Evolutionary conservation across 2,797 vertebrate genomes (phyloP).

Genomic region (Gorsachius magnificus): DNA sequence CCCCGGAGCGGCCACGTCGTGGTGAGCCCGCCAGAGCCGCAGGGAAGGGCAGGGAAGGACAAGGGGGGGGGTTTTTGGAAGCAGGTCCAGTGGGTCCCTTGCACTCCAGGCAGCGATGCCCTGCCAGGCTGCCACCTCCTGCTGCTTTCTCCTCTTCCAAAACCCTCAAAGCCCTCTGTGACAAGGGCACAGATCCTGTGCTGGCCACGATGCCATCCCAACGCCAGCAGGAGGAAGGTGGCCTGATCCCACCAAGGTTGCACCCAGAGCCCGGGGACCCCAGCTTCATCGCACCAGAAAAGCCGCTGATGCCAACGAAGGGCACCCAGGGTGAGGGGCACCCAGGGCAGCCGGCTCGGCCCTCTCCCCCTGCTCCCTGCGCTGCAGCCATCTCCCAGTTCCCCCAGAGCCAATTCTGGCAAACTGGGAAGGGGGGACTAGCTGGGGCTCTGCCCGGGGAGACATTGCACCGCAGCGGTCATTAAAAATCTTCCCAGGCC

Average conservation of each 20-base stretch:
- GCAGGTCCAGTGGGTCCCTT: not conserved
- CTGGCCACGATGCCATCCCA: fast-evolving
- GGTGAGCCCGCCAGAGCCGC: not conserved
- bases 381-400: not conserved
- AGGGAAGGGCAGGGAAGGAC: not conserved
- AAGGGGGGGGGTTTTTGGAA: not conserved
- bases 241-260: fast-evolving
- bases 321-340: too few species aligned
- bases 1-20: fast-evolving
- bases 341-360: not conserved
- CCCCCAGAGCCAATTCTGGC: not conserved
- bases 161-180: fast-evolving
- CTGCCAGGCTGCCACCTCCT: not conserved
- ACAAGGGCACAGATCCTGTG: fast-evolving
- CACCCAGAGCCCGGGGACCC: not conserved
- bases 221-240: not conserved
- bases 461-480: not conserved
- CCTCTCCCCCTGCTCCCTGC: fast-evolving
- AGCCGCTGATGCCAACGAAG: fast-evolving
- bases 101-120: not conserved
- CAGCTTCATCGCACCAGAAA: not conserved
- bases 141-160: not conserved
- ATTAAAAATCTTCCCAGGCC: slow-evolving; percentile 44
- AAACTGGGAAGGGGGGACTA: not conserved
- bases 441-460: not conserved